Conservation (phyloP, 1,140 invertebrate species). For the Solen grandis region DNA sequence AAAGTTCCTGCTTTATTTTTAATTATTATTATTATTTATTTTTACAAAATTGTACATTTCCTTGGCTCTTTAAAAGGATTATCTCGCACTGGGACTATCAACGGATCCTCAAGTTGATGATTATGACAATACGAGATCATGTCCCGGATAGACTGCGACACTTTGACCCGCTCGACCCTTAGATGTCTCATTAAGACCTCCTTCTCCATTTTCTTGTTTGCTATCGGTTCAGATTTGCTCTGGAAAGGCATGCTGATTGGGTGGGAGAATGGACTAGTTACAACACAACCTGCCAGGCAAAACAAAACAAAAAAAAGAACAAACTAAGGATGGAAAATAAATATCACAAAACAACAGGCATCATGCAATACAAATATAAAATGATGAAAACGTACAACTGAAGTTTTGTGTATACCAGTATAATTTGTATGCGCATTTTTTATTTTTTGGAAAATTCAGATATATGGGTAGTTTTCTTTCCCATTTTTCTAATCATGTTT, state of each 20-base stretch:
- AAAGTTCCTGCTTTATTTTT: too few relatives aligned
- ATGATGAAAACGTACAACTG: too few relatives aligned
- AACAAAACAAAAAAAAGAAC: constrained; percentile 24
- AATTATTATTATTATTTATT: too few relatives aligned
- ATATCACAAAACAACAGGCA: too few relatives aligned
- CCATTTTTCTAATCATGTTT: too few relatives aligned
- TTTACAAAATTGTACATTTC: constrained; percentile 51
- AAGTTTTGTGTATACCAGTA: too few relatives aligned
- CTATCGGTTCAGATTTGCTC: constrained; percentile 49
- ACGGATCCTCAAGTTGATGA: constrained; percentile 44
- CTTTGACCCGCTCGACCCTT: constrained; percentile 30
- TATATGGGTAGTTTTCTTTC: too few relatives aligned
- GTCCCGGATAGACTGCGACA: constrained; percentile 48
- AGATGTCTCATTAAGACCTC: constrained; percentile 21
- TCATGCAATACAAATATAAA: too few relatives aligned
- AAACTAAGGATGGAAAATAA: neutral
- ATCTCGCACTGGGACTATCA: constrained; percentile 59
- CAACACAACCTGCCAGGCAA: constrained; percentile 19
- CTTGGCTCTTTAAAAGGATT: constrained; percentile 61
- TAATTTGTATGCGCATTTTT: too few relatives aligned
- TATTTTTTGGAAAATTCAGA: too few relatives aligned
- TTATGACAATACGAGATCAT: constrained; percentile 46
- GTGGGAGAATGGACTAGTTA: neutral
- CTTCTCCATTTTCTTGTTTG: constrained; percentile 44
- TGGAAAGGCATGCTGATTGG: constrained; percentile 43